phyloP scores from a whole-genome alignment of 1,140 invertebrate genomes.

The Drosophila saltans region DNA sequence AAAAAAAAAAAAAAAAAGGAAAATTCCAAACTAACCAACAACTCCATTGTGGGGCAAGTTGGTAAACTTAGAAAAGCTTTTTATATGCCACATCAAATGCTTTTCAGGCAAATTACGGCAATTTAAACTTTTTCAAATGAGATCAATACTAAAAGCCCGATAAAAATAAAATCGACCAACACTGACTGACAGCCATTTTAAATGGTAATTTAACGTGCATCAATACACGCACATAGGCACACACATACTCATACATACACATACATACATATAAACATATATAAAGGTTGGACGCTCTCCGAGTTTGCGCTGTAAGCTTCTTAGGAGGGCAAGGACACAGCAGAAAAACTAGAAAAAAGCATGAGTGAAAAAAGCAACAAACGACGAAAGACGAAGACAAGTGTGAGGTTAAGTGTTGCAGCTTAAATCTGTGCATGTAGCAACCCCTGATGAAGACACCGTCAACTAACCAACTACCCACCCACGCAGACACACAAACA shows the following conservation, averaged over 20 bases:
- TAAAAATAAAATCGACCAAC: slow-evolving; percentile 72
- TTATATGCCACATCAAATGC: slow-evolving; percentile 33
- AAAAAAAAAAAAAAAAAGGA: background rate
- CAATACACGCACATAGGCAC: slow-evolving; percentile 38
- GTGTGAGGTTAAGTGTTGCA: slow-evolving; percentile 79
- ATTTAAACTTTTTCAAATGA: slow-evolving; percentile 79
- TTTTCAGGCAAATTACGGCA: slow-evolving; percentile 64
- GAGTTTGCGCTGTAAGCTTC: slow-evolving; percentile 68
- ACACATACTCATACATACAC: slow-evolving; percentile 7
- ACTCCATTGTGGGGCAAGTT: slow-evolving; percentile 1
- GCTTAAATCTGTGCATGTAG: slow-evolving; percentile 69
- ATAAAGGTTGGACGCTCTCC: slow-evolving; percentile 43
- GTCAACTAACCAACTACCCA: background rate
- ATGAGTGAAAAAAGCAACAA: slow-evolving; percentile 8
- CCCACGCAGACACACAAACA: slow-evolving; percentile 25
- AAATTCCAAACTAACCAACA: slow-evolving; percentile 9
- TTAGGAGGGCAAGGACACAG: slow-evolving; percentile 19
- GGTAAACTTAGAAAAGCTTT: slow-evolving; percentile 32
- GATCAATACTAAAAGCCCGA: slow-evolving; percentile 80
- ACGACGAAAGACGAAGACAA: slow-evolving; percentile 56
- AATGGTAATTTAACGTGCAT: slow-evolving; percentile 72
- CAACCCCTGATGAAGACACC: slow-evolving; percentile 14
- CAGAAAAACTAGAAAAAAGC: slow-evolving; percentile 20
- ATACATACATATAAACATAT: slow-evolving; percentile 12
- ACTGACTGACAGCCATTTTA: slow-evolving; percentile 82